These are phyloP conservation scores for Graphium colonna DNA, from an alignment of 2,888 invertebrate genomes.

Conservation along the genomic window DNA sequence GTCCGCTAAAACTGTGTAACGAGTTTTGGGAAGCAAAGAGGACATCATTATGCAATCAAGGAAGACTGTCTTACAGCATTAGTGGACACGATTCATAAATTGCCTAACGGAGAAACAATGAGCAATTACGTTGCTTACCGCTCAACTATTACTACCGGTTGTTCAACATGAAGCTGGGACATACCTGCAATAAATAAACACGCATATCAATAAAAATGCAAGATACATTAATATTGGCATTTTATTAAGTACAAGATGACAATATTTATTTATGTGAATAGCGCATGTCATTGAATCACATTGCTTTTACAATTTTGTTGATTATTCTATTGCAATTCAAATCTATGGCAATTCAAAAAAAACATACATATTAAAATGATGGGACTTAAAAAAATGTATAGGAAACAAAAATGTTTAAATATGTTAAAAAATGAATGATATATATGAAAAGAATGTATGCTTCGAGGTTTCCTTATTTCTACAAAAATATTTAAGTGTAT, in stretches of 20 bases:
- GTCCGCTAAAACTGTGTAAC: neutral
- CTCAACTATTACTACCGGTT: slow-evolving; percentile 4
- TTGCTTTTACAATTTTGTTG: too few species aligned
- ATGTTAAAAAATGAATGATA: too few species aligned
- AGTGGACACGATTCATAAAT: slow-evolving; percentile 10
- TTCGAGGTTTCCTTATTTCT: too few species aligned
- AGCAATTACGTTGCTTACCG: slow-evolving; percentile 6
- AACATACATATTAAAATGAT: too few species aligned
- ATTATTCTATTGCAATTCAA: too few species aligned
- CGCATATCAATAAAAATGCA: neutral
- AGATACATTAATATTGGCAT: neutral
- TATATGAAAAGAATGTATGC: too few species aligned
- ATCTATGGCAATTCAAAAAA: too few species aligned
- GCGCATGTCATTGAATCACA: too few species aligned
- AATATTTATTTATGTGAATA: too few species aligned
- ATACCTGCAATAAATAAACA: slow-evolving; percentile 31
- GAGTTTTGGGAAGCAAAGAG: neutral
- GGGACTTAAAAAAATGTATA: too few species aligned
- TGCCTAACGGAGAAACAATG: slow-evolving; percentile 10
- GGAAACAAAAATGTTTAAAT: too few species aligned
- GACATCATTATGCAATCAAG: slow-evolving; percentile 10
- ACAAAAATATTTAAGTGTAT: too few species aligned
- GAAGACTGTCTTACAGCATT: neutral
- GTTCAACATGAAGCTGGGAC: slow-evolving; percentile 19
- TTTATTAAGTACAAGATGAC: neutral